Evolutionary conservation across 2,797 vertebrate species (phyloP), one percentile per base, ranked within the genome.

Genomic region (Artibeus jamaicensis): DNA sequence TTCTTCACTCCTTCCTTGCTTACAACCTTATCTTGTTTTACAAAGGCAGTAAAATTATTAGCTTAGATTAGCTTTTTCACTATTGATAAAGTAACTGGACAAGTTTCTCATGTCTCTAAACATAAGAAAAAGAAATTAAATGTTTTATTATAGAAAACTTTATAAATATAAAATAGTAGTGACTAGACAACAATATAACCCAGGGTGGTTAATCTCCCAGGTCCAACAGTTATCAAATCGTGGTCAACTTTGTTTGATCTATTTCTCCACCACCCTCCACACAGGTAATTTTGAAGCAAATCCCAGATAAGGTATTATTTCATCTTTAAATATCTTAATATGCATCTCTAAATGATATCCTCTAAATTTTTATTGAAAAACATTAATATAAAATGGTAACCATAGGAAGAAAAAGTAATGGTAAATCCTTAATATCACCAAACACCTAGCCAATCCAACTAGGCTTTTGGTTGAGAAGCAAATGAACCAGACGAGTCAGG

Each of bases 231-330:
- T 37, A 77, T 18, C 19, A 91, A 91, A 77, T 34, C 29, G 78
- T 24, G 3, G 26, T 32, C n/a, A 93, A 53, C 44, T 67, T 71
- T 91, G 34, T 79, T 70, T 65, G 14, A 57, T 39, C 9, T 91
- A 37, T 76, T 14, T 86, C 4, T 65, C 9, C 4, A 59, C 15
- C 2, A 39, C 48, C 85, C 16, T 70, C 44, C 22, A 81, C 4
- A 90, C 3, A 85, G 26, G 21, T 67, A 46, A 76, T 83, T 95
- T 79, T 95, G 44, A 85, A 96, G 84, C 3, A 42, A 82, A 83
- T 86, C 48, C 12, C 16, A 84, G 42, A 29, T 1, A 85, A 71
- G 5, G 0, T 42, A 50, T 32, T 12, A n/a, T 71, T 76, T 76
- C 26, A 32, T 68, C 26, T 85, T 1, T 39, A 81, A 70, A 84